Conservation (phyloP, 2,113 vertebrate species). For the Piaya cayana region DNA sequence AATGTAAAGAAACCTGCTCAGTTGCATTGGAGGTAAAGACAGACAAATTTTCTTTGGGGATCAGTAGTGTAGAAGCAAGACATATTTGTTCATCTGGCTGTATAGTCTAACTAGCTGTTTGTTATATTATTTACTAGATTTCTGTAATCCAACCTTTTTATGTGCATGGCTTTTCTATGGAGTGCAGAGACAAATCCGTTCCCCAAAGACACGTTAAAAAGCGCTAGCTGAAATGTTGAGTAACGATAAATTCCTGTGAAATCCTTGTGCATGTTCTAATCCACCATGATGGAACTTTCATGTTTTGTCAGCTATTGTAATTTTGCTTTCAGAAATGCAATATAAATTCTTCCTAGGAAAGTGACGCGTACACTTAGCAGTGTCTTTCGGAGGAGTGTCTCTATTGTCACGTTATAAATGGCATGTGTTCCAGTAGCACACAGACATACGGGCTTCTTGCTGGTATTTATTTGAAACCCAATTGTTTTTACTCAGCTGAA, state of each 20-base stretch:
- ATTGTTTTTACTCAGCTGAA: constrained; percentile 69
- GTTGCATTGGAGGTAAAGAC: not conserved
- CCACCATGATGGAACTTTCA: constrained; percentile 75
- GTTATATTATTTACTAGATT: constrained; percentile 72
- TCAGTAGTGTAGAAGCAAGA: not conserved
- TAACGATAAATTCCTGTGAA: constrained; percentile 75
- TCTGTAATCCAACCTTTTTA: constrained; percentile 62
- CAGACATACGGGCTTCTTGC: constrained; percentile 65
- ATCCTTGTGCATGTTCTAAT: constrained; percentile 68
- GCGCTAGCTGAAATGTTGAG: constrained; percentile 75
- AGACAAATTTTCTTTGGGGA: not conserved
- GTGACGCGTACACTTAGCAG: constrained; percentile 70
- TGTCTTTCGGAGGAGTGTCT: constrained; percentile 70
- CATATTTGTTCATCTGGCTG: constrained; percentile 16
- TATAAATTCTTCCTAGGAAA: constrained; percentile 72
- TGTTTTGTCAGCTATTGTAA: constrained; percentile 83
- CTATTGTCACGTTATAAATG: constrained; percentile 68
- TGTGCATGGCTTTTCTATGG: constrained; percentile 55
- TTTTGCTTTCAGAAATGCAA: constrained; percentile 78
- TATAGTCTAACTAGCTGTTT: constrained; percentile 55
- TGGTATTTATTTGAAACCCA: constrained; percentile 64
- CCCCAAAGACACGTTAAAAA: constrained; percentile 70
- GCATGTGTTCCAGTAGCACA: constrained; percentile 67
- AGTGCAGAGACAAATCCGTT: constrained; percentile 72
- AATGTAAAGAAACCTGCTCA: constrained; percentile 32